phyloP scores from a whole-genome alignment of 1,140 invertebrate species.

The Amyelois transitella region DNA sequence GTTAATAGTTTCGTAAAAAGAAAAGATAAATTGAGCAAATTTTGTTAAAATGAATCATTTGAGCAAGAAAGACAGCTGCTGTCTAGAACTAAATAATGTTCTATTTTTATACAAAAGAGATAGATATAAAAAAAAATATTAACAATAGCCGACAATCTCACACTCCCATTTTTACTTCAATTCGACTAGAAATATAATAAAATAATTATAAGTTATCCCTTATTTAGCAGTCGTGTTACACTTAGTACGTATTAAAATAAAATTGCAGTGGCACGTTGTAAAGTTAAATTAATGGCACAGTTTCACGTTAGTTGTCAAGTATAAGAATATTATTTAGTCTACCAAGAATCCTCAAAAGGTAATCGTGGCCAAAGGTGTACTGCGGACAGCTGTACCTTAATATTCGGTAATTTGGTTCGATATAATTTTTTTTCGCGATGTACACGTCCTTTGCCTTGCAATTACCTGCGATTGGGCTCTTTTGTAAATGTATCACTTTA shows the following conservation, averaged over 20 bases:
- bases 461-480: conserved; percentile 19
- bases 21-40: conserved; percentile 64
- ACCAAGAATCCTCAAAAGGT: conserved; percentile 45
- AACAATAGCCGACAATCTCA: conserved; percentile 49
- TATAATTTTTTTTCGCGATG: no score
- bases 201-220: conserved; percentile 62
- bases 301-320: conserved; percentile 72
- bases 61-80: conserved; percentile 64
- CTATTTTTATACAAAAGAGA: conserved; percentile 11
- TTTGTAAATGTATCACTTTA: conserved; percentile 15
- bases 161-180: conserved; percentile 35
- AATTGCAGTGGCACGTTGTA: conserved; percentile 66
- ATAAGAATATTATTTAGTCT: conserved; percentile 56
- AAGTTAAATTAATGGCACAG: conserved; percentile 72
- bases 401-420: no score
- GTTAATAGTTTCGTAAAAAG: background rate
- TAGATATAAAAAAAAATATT: conserved; percentile 24
- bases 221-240: conserved; percentile 67
- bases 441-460: conserved; percentile 3
- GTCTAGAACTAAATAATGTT: conserved; percentile 41
- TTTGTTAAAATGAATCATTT: conserved; percentile 61
- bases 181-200: conserved; percentile 69
- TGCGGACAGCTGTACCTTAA: no score
- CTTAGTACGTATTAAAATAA: conserved; percentile 55
- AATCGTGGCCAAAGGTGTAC: conserved; percentile 31